These are phyloP conservation scores for Papilio aristodemus DNA, from an alignment of 1,140 invertebrate genomes.

Conservation along the genomic window DNA sequence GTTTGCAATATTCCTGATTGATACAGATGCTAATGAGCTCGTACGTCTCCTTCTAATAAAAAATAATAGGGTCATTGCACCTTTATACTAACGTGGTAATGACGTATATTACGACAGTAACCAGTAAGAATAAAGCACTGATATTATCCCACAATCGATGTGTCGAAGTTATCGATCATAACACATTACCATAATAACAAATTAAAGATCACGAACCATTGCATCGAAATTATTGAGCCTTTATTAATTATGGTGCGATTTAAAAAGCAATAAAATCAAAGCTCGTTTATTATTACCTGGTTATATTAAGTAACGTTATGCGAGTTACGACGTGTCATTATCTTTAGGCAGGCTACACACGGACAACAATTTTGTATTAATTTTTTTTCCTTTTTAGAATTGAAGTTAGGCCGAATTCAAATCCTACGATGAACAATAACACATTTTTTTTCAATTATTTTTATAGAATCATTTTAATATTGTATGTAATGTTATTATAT, in stretches of 20 bases:
- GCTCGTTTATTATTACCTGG: slow-evolving; percentile 38
- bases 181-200: neutral
- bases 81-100: neutral
- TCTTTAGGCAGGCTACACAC: slow-evolving; percentile 30
- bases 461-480: no score
- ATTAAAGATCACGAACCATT: slow-evolving; percentile 16
- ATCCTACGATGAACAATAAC: no score
- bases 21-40: neutral
- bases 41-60: no score
- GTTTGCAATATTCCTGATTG: no score
- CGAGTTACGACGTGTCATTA: slow-evolving; percentile 31
- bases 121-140: neutral
- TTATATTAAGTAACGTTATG: slow-evolving; percentile 52
- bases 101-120: neutral
- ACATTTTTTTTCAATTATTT: no score
- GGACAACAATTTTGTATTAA: slow-evolving; percentile 11
- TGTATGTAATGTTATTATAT: no score
- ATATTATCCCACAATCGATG: neutral
- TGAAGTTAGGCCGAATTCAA: no score
- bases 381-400: neutral
- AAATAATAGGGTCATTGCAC: neutral
- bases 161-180: neutral
- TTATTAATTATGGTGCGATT: slow-evolving; percentile 30
- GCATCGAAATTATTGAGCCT: neutral
- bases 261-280: slow-evolving; percentile 47